These are phyloP conservation scores for Takifugu flavidus DNA, from an alignment of 2,113 vertebrate species.

Conservation along the genomic window DNA sequence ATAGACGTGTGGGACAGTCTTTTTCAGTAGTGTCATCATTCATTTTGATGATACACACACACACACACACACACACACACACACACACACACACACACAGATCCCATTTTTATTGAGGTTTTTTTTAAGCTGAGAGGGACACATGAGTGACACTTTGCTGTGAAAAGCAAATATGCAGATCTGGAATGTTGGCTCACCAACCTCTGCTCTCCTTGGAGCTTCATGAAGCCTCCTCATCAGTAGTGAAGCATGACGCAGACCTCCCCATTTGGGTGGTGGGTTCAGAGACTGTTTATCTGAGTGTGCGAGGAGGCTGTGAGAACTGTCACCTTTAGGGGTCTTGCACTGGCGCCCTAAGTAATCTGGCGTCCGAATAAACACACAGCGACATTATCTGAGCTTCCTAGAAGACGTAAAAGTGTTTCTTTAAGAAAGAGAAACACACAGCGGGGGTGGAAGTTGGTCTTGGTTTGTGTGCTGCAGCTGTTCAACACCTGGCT, in stretches of 20 bases:
- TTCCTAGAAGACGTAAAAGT: slow-evolving; percentile 1
- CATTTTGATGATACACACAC: not conserved
- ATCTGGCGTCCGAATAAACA: slow-evolving; percentile 40
- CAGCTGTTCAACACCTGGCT: slow-evolving; percentile 71
- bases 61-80: slow-evolving; percentile 9
- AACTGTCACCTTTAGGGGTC: slow-evolving; percentile 36
- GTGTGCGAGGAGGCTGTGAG: slow-evolving; percentile 32
- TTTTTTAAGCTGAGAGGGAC: not conserved
- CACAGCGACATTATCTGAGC: slow-evolving; percentile 16
- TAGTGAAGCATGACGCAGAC: slow-evolving; percentile 13
- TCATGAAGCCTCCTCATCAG: slow-evolving; percentile 22
- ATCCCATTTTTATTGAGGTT: not conserved
- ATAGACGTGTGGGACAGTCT: too few species aligned
- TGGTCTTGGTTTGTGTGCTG: slow-evolving; percentile 4
- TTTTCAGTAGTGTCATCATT: too few species aligned
- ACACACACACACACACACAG: slow-evolving; percentile 4
- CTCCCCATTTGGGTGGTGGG: slow-evolving; percentile 41
- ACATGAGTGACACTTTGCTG: slow-evolving; percentile 43
- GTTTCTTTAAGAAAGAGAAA: slow-evolving; percentile 6
- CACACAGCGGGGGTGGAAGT: slow-evolving; percentile 31
- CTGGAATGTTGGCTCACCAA: slow-evolving; percentile 12
- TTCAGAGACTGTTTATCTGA: slow-evolving; percentile 39
- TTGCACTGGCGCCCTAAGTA: slow-evolving; percentile 36
- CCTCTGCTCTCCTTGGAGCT: not conserved
- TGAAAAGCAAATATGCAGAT: slow-evolving; percentile 32